Evolutionary conservation across 1,140 invertebrate genomes (phyloP), one percentile per base, ranked within the genome.

Genomic region (Brachionus rotundiformis): DNA sequence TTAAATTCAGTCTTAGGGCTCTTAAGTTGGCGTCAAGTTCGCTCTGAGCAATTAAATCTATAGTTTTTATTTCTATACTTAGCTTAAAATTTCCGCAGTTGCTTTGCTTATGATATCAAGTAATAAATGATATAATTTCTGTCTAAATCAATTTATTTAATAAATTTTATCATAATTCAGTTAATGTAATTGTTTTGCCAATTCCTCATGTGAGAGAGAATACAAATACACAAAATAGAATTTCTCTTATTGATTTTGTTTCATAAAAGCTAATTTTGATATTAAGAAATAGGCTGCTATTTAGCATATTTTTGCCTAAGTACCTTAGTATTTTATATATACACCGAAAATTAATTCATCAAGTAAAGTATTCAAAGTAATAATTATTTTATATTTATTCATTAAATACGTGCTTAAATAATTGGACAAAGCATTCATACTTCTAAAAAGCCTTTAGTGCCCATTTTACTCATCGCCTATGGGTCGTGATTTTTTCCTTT

Each of bases 121-220:
- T 54, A 54, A 16, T 54, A 54, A 54, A 54, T 54, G 47, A 54
- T 54, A 54, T 54, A 54, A 54, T 54, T 54, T 54, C n/a, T 54
- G 47, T 54, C 16, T 23, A 23, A 54, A 54, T 54, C 4, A 54
- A 54, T 54, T 54, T 54, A 54, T 54, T 19, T 54, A 8, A 16
- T 19, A 54, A 54, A 54, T 23, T 54, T 54, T 54, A 54, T 54
- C 19, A 54, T 54, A 54, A 54, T 54, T 19, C 16, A 54, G 8
- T 54, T 19, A 54, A 54, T 54, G 47, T 54, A 19, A 54, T 19
- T 54, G 16, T 49, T 54, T 54, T 54, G 8, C 19, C 47, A 54
- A 54, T 54, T 54, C 47, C 47, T 54, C 47, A 54, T 54, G 47
- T 54, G 47, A 54, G 47, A 54, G 47, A 54, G n/a, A 54, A 54